These are phyloP conservation scores for Epicampocera succincta DNA, from an alignment of 2,888 invertebrate genomes.

Conservation along the genomic window DNA sequence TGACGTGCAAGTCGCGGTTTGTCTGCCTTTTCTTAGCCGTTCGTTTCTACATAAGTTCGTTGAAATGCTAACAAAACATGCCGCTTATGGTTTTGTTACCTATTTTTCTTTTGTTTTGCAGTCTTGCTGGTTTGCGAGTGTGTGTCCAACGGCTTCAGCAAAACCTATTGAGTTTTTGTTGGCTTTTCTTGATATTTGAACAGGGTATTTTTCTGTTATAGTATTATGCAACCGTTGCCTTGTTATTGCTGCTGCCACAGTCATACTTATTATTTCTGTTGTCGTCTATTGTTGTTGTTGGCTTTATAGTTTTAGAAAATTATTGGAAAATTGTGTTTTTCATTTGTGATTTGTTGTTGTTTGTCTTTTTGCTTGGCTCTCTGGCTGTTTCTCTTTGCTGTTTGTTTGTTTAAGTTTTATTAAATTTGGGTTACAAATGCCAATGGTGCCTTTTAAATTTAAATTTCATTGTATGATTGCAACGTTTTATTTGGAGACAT, in stretches of 20 bases:
- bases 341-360: conserved; percentile 10
- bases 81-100: conserved; percentile 60
- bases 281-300: conserved; percentile 44
- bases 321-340: conserved; percentile 66
- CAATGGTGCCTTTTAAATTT: conserved; percentile 54
- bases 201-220: conserved; percentile 38
- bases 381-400: no score
- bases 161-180: conserved; percentile 21
- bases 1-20: conserved; percentile 31
- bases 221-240: conserved; percentile 63
- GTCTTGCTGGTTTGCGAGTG: conserved; percentile 9
- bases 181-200: conserved; percentile 56
- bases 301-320: conserved; percentile 61
- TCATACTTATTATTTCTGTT: conserved; percentile 3
- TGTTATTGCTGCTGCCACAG: conserved; percentile 38
- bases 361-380: not conserved
- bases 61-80: conserved; percentile 50
- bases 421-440: conserved; percentile 64
- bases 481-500: conserved; percentile 40
- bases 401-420: conserved; percentile 47
- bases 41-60: conserved; percentile 7
- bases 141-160: conserved; percentile 50
- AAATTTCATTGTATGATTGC: conserved; percentile 48
- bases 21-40: conserved; percentile 3
- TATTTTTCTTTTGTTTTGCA: conserved; percentile 33